Conservation (phyloP, 2,113 vertebrate genomes). For the Catagonus wagneri region DNA sequence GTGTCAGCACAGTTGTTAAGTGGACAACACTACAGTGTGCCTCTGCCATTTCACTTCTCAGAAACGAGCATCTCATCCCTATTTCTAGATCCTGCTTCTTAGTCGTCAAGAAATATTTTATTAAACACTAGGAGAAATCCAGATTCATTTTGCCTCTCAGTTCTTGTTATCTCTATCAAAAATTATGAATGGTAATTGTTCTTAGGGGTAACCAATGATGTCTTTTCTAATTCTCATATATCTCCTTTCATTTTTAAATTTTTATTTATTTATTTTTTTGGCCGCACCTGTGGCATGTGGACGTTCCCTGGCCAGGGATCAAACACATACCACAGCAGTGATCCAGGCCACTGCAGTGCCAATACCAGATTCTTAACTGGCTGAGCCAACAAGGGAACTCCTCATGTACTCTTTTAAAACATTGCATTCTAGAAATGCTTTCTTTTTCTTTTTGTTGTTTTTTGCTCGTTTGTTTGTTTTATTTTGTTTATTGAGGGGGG, state of each 20-base stretch:
- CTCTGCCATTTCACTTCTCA: neutral
- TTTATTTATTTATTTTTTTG: too few species aligned
- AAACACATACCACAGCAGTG: too few species aligned
- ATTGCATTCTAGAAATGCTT: neutral
- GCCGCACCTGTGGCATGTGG: too few species aligned
- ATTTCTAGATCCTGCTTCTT: neutral
- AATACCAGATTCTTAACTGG: too few species aligned
- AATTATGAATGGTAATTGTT: neutral
- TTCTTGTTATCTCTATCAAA: neutral
- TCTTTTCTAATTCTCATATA: neutral
- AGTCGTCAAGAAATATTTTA: neutral
- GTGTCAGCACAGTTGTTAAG: neutral
- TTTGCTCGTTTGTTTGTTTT: neutral
- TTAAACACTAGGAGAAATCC: neutral
- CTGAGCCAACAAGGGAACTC: too few species aligned
- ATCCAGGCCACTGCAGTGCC: too few species aligned
- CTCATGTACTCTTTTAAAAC: neutral
- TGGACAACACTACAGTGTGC: neutral
- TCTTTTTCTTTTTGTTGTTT: neutral
- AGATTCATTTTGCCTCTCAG: neutral
- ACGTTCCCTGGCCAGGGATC: too few species aligned
- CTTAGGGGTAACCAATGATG: neutral
- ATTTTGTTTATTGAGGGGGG: neutral
- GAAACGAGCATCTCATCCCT: neutral
- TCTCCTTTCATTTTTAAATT: neutral